Conservation (phyloP, 1,140 invertebrate genomes). For the Panagrolaimus sp. region DNA sequence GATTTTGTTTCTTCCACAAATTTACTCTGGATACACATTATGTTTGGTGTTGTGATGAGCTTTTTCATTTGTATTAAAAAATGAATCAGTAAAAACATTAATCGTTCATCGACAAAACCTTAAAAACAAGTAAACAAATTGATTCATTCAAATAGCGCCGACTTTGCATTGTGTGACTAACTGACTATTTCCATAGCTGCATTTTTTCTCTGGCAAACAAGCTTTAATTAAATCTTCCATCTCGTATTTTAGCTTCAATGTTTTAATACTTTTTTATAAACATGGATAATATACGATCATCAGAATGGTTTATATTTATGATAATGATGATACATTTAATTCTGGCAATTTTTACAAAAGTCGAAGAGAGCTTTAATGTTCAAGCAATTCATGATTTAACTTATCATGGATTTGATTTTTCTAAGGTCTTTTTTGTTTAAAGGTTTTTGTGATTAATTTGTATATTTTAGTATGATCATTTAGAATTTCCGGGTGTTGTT, state of each 20-base stretch:
- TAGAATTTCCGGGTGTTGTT: constrained; percentile 95
- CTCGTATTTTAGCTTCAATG: background rate
- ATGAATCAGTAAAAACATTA: too few species aligned
- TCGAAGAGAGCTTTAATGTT: constrained; percentile 98
- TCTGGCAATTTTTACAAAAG: constrained; percentile 92
- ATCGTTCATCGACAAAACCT: too few species aligned
- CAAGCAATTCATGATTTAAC: constrained; percentile 95
- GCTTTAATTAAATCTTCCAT: too few species aligned
- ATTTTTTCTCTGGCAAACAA: too few species aligned
- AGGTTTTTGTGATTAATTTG: constrained; percentile 8
- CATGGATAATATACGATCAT: constrained; percentile 34
- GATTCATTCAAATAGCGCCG: too few species aligned
- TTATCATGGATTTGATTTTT: constrained; percentile 75
- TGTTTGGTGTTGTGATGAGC: too few species aligned
- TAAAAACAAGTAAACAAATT: too few species aligned
- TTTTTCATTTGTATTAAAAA: too few species aligned
- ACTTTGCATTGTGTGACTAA: too few species aligned
- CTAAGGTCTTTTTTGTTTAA: constrained; percentile 66
- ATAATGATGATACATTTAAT: constrained; percentile 68
- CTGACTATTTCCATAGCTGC: too few species aligned
- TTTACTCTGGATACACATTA: too few species aligned
- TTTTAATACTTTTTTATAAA: background rate
- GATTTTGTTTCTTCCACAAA: too few species aligned
- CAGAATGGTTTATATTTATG: constrained; percentile 48
- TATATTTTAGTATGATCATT: constrained; percentile 84